Base-by-base conservation (phyloP, 2,888 invertebrate genomes). In the Rhorus exstirpatorius region DNA sequence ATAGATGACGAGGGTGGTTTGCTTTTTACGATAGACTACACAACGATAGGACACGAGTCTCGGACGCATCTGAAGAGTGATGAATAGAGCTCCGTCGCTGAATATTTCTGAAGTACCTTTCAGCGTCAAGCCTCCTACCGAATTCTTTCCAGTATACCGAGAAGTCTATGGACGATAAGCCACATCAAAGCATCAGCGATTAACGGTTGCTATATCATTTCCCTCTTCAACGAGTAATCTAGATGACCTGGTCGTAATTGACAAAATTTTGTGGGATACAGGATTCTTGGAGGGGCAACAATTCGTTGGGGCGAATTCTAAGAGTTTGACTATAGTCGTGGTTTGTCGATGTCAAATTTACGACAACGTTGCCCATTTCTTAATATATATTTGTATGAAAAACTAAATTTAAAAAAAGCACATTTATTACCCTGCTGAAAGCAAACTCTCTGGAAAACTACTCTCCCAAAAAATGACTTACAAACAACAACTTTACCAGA, bases 51-150 rank as follows among this genome's bases (percentile, higher is more conserved):
- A 65, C 65, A 63, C 74, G 44, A 60, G 51, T 53, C 68, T 77
- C 38, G 55, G 76, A 68, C 72, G 49, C 10, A 74, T 58, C 31
- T 58, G 41, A 17, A 60, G 82, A 82, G 79, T 82, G 79, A 82
- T 80, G 83, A 80, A 83, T 83, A 79, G 80, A n/a, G n/a, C n/a
- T 38, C 55, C 51, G 63, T 65, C 79, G 79, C 72, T 77, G 80
- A 80, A 80, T 79, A 58, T 77, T 83, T 63, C 76, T 80, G 79
- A 60, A 82, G 83, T 83, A 65, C 70, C 82, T 79, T 79, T 79
- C 81, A 81, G 53, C 72, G 53, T 31, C 41, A 41, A 41, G 31
- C 38, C 41, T 38, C 38, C 67, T 61, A 61, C 61, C 71, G 38
- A 81, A 78, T 78, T 63, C 72, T n/a, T 74, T 72, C 44, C 68